Conservation (phyloP, 2,113 vertebrate species). For the Seriola rivoliana region DNA sequence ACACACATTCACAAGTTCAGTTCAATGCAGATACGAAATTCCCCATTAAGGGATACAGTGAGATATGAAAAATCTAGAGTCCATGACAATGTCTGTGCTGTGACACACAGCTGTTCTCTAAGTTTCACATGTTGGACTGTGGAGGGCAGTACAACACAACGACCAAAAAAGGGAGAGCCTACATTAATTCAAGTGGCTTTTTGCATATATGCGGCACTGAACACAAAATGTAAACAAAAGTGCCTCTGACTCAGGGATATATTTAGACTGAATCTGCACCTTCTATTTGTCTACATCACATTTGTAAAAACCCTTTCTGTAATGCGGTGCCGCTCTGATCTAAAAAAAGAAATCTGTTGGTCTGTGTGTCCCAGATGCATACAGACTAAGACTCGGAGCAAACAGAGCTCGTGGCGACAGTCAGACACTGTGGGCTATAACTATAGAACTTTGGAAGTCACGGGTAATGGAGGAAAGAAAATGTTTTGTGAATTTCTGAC, state of each 20-base stretch:
- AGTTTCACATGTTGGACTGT: conserved; percentile 31
- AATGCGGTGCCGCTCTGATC: background rate
- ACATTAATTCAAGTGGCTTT: background rate
- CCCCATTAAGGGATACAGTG: background rate
- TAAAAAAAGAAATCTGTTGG: conserved; percentile 16
- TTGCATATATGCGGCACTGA: conserved; percentile 20
- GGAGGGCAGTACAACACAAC: conserved; percentile 73
- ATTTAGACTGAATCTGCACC: conserved; percentile 1
- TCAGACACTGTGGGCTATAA: conserved; percentile 54
- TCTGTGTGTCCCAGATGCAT: conserved; percentile 19
- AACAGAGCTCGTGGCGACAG: conserved; percentile 13
- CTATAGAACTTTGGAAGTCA: conserved; percentile 54
- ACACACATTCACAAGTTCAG: background rate
- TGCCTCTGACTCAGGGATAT: background rate
- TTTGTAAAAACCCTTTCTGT: background rate
- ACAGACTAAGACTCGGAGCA: conserved; percentile 5
- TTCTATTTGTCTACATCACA: conserved; percentile 3
- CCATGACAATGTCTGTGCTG: background rate
- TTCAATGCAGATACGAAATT: background rate
- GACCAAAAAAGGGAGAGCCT: background rate
- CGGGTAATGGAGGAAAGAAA: conserved; percentile 62
- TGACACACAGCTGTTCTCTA: background rate
- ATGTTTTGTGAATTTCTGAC: conserved; percentile 61
- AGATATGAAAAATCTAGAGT: background rate
- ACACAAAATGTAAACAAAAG: conserved; percentile 25